Base-by-base conservation (phyloP, 2,888 invertebrate genomes). In the Cremastinae sp. region DNA sequence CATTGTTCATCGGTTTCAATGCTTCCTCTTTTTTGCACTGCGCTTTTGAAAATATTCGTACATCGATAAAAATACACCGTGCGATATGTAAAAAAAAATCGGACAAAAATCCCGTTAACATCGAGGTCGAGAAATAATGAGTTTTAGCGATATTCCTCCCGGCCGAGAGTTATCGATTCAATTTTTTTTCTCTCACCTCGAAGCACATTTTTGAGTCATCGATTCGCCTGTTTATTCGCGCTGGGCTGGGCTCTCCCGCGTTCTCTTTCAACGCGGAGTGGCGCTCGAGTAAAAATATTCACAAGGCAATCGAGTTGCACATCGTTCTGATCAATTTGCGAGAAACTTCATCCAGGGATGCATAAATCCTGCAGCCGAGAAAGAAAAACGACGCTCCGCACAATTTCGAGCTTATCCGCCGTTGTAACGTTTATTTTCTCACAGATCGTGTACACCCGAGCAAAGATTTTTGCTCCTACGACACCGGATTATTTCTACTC, bases 241-340 rank as follows among this genome's bases (percentile, higher is more conserved):
- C 58, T 5, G 18, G 66, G 61, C 55, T 37, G 53, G 61, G 45
- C 43, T 47, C 20, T 28, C 43, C 9, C 22, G 4, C n/a, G 35
- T 59, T 43, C 20, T 56, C 28, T 49, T 49, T 59, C 8, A 20
- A 45, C 37, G 59, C 35, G 43, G 49, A 59, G 28, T 43, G 39
- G 39, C 49, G 43, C 51, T 39, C 51, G 58, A 20, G 55, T 64
- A 64, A 74, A 70, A 61, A 74, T 82, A 78, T 78, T 80, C 82
- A 82, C 85, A 80, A 84, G 83, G 83, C 82, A 83, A 85, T 84
- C 85, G 81, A 82, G 83, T 78, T 76, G 70, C 69, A 78, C 76
- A 74, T 74, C 73, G 72, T 41, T 58, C 71, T 35, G 47, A 58
- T 47, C 56, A 56, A 12, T 49, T 64, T 47, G 64, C 49, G 56